Evolutionary conservation across 2,888 invertebrate species (phyloP).

Genomic region (Trichogramma evanescens): DNA sequence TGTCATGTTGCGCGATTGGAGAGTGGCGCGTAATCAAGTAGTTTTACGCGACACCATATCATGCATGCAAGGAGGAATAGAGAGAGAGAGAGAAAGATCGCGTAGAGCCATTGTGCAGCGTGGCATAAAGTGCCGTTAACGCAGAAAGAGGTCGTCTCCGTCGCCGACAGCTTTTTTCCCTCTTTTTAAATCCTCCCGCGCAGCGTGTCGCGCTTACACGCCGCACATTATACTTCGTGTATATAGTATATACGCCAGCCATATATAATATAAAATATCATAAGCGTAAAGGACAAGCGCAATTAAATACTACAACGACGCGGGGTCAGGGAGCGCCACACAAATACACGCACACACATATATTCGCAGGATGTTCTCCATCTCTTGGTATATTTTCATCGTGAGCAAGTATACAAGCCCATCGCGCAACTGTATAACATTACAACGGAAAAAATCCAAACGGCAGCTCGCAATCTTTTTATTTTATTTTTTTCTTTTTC

Average conservation of each 20-base stretch:
- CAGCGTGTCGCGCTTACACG: conserved; percentile 34
- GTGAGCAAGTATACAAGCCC: too few species aligned
- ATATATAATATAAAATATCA: too few species aligned
- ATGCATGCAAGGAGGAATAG: conserved; percentile 26
- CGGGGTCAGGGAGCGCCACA: conserved; percentile 30
- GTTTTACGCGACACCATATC: too few species aligned
- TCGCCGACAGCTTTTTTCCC: conserved; percentile 31
- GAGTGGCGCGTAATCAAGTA: too few species aligned
- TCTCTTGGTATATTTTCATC: neutral
- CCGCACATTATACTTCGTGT: neutral
- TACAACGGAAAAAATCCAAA: too few species aligned
- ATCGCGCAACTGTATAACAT: too few species aligned
- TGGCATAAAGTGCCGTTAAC: conserved; percentile 37
- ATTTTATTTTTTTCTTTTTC: too few species aligned
- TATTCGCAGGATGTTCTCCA: conserved; percentile 13
- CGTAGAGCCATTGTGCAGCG: neutral
- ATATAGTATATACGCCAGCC: conserved; percentile 21
- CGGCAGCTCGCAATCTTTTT: too few species aligned
- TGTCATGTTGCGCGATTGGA: too few species aligned
- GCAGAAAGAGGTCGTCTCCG: conserved; percentile 42
- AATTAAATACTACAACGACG: conserved; percentile 36
- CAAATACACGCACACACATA: neutral
- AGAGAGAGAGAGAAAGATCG: conserved; percentile 2
- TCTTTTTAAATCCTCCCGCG: conserved; percentile 36
- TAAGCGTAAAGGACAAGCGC: conserved; percentile 37